phyloP scores from a whole-genome alignment of 1,140 invertebrate species.

The Ceratoteleas bidentatus region DNA sequence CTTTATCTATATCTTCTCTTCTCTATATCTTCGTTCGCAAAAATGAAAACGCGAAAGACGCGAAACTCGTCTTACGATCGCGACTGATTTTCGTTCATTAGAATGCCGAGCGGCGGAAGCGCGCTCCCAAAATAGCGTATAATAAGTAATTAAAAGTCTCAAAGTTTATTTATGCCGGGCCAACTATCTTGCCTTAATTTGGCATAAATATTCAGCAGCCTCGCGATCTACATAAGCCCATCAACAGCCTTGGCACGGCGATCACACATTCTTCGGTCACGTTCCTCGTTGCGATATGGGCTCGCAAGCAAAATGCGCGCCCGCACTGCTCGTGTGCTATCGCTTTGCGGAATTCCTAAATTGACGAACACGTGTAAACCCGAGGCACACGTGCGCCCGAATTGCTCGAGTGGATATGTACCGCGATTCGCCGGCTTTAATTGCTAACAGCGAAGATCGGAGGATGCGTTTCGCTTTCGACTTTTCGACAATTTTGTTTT shows the following conservation, averaged over 20 bases:
- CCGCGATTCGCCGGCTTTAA: too few species aligned
- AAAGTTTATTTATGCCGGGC: conserved; percentile 60
- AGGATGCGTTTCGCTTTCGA: too few species aligned
- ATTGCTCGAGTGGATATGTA: too few species aligned
- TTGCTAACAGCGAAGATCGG: too few species aligned
- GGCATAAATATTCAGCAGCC: conserved; percentile 61
- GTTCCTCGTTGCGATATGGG: conserved; percentile 49
- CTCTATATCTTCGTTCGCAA: too few species aligned
- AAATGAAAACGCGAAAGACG: too few species aligned
- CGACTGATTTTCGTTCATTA: conserved; percentile 40
- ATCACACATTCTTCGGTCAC: conserved; percentile 64
- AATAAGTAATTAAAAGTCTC: conserved; percentile 66
- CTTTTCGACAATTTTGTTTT: too few species aligned
- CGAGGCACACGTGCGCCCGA: not conserved
- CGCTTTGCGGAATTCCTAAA: conserved; percentile 38
- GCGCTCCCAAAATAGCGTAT: conserved; percentile 40
- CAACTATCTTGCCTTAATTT: conserved; percentile 63
- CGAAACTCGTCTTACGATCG: not conserved
- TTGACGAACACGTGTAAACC: conserved; percentile 28
- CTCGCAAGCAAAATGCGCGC: conserved; percentile 47
- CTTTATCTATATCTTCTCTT: too few species aligned
- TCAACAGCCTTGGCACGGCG: conserved; percentile 57
- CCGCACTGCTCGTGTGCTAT: conserved; percentile 46
- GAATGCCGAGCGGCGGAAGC: conserved; percentile 12
- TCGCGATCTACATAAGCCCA: conserved; percentile 61